Percentiles rank a stretch among this genome's conserved stretches.
Evolutionary conservation across 1,140 invertebrate genomes (phyloP).

Genomic region (Heliconius himera): DNA sequence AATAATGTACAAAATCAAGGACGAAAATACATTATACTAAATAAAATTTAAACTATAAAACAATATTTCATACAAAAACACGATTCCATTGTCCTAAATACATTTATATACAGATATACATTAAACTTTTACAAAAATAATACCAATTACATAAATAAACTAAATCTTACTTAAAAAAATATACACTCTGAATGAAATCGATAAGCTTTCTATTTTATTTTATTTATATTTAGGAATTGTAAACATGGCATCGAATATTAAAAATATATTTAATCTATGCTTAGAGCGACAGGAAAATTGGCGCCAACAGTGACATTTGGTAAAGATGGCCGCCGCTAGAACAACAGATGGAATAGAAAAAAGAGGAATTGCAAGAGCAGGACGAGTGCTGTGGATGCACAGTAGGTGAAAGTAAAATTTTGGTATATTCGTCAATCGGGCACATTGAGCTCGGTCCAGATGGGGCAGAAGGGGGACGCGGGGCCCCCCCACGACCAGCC

Average conservation of each 20-base stretch:
- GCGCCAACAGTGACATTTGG: slow-evolving; percentile 22
- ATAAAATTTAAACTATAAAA: slow-evolving; percentile 27
- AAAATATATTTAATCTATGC: slow-evolving; percentile 37
- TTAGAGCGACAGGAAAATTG: slow-evolving; percentile 27
- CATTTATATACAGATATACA: slow-evolving; percentile 40
- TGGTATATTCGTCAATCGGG: slow-evolving; percentile 65
- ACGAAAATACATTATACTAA: slow-evolving; percentile 31
- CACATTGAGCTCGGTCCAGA: slow-evolving; percentile 84
- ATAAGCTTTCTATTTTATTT: slow-evolving; percentile 15
- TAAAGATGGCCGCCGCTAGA: slow-evolving; percentile 46
- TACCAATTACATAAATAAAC: slow-evolving; percentile 35
- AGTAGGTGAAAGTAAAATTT: slow-evolving; percentile 43
- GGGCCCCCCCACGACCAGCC: slow-evolving; percentile 91
- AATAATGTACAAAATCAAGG: slow-evolving; percentile 18
- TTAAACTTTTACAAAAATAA: slow-evolving; percentile 29
- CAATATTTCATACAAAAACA: slow-evolving; percentile 23
- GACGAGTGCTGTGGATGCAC: slow-evolving; percentile 42
- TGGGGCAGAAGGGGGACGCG: slow-evolving; percentile 87
- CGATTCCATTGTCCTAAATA: slow-evolving; percentile 26
- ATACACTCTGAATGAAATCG: slow-evolving; percentile 21
- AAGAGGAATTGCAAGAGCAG: slow-evolving; percentile 52
- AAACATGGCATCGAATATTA: slow-evolving; percentile 38
- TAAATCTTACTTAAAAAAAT: slow-evolving; percentile 31
- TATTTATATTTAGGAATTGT: slow-evolving; percentile 33
- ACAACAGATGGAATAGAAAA: slow-evolving; percentile 45